Base-by-base conservation (phyloP, 2,888 invertebrate genomes). In the Heteromyza rotundicornis region DNA sequence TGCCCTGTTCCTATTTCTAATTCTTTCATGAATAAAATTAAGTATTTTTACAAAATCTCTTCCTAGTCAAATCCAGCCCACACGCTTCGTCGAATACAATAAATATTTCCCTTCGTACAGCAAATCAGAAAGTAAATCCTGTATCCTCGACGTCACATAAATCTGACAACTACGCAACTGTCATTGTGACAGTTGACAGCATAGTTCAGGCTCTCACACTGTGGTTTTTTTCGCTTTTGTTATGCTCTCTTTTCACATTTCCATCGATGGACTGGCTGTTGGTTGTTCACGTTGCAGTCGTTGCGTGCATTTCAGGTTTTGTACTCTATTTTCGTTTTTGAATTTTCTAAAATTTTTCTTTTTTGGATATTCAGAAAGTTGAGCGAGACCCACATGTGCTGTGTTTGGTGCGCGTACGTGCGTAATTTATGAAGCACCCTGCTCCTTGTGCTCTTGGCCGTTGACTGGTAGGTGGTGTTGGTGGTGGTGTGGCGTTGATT, bases 371-470 rank as follows among this genome's bases (percentile, higher is more conserved):
- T n/a, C n/a, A n/a, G n/a, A n/a, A n/a, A n/a, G n/a, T n/a, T n/a
- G n/a, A 49, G 49, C 2, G 20, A 1, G 20, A 49, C 22, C 19
- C 49, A 20, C 19, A 14, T 1, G 2, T 49, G 17, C 17, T 5
- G 32, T 5, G 7, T 8, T 32, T 12, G 5, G 32, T 32, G 27
- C 63, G 59, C 60, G 63, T 67, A 65, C 66, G 64, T 67, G 65
- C 57, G 65, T 71, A 69, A 66, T 71, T 71, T 70, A 69, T 69
- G 67, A 62, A 68, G 69, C 71, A 68, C 67, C 71, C 71, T 67
- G 71, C 69, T 70, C 65, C 51, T 63, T 23, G 36, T 62, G 53
- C 16, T 36, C 24, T 32, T 23, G 22, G 49, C 32, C 27, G 20
- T 22, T 14, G 56, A 27, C 27, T n/a, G n/a, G 27, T 7, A 27